Conservation (phyloP, 1,140 invertebrate genomes). For the Hylyphantes graminicola region DNA sequence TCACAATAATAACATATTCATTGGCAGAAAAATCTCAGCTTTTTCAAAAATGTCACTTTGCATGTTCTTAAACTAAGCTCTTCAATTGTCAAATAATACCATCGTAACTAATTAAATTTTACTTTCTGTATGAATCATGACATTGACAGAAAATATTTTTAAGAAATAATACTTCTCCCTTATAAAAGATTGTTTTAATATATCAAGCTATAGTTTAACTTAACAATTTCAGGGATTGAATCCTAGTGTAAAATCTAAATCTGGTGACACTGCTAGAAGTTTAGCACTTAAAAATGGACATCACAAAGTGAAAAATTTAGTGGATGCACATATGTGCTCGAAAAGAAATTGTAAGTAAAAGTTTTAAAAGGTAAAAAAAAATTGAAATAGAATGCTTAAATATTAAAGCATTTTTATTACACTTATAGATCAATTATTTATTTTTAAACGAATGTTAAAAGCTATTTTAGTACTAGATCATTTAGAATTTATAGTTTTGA, state of each 20-base stretch:
- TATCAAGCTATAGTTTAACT: neutral
- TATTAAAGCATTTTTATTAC: too few species aligned
- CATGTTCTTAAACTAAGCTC: too few species aligned
- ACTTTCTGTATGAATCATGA: neutral
- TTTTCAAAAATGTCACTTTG: too few species aligned
- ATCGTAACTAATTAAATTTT: neutral
- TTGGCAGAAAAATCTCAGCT: too few species aligned
- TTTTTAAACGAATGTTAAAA: too few species aligned
- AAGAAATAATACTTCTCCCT: too few species aligned
- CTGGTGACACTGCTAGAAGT: conserved; percentile 31
- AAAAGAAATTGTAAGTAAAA: conserved; percentile 30
- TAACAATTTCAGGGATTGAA: conserved; percentile 23
- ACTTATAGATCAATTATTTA: too few species aligned
- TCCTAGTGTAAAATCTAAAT: conserved; percentile 10
- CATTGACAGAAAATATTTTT: neutral
- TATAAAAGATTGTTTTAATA: neutral
- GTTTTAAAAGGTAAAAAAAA: too few species aligned
- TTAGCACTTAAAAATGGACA: conserved; percentile 42
- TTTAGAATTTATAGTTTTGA: too few species aligned
- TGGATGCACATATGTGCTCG: conserved; percentile 18
- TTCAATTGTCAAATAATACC: neutral
- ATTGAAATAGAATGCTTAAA: too few species aligned
- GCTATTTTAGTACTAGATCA: too few species aligned
- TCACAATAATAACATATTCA: too few species aligned
- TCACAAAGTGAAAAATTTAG: conserved; percentile 29